Conservation (phyloP, 2,113 vertebrate species). For the Cettia cetti region DNA sequence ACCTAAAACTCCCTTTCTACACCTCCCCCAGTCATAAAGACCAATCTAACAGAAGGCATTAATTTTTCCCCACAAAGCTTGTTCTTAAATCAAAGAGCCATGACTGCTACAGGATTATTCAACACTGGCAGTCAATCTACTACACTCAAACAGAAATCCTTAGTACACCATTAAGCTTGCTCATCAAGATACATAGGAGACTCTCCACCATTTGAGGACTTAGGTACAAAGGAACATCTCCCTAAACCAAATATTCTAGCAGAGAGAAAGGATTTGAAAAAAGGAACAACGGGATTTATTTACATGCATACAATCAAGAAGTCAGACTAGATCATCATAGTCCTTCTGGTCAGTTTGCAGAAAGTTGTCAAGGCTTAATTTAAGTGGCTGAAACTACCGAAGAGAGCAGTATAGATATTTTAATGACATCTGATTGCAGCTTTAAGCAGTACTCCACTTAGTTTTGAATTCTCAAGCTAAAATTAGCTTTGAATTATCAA, state of each 20-base stretch:
- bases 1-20: neutral
- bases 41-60: neutral
- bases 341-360: neutral
- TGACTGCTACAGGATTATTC: neutral
- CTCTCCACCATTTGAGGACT: neutral
- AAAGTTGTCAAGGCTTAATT: neutral
- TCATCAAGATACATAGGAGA: neutral
- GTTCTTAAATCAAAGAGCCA: neutral
- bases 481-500: neutral
- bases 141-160: neutral
- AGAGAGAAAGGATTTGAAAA: neutral
- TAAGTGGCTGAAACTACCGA: rapidly evolving
- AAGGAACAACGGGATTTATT: neutral
- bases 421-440: neutral
- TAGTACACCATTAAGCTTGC: neutral
- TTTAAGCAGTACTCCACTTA: neutral
- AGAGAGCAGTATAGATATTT: neutral
- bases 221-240: neutral
- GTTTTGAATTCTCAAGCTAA: neutral
- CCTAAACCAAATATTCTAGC: neutral
- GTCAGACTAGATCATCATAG: neutral
- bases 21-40: neutral
- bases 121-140: neutral
- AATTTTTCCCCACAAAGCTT: neutral
- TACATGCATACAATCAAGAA: neutral